Evolutionary conservation across 2,888 invertebrate species (phyloP), one percentile per base, ranked within the genome.

Genomic region (Ornithoptera priamus): DNA sequence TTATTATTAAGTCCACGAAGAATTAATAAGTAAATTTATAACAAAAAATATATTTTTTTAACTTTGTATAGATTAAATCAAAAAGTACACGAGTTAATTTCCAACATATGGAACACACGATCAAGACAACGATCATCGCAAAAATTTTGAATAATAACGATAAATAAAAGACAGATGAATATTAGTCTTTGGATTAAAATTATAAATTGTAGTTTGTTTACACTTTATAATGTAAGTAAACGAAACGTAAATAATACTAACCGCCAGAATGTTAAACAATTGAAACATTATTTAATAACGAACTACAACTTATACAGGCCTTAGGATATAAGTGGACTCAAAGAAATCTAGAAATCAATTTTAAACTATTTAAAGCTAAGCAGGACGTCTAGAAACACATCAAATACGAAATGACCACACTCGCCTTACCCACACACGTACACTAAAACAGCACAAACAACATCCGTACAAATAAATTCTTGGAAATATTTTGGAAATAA

Each of bases 351-450:
- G 72, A 81, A 78, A 79, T 75, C 76, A 75, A 79, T 76, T 77
- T 81, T 84, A 84, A 83, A 84, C 81, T 86, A 89, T 87, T 90
- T 91, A 91, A 90, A 91, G 91, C 91, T 91, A 87, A 85, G 83
- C 87, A 85, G 89, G 89, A 90, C 89, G 88, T 82, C 85, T 84
- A 85, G 78, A 84, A 80, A 85, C 80, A 81, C 75, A 79, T 80
- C 81, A 78, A 82, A 79, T 78, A 77, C 75, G 82, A 39, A 46
- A 80, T 80, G 81, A 50, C 58, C 36, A 58, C 57, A 80, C 81
- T 81, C 82, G 83, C 82, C 78, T 81, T 81, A 81, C 78, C 78
- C 78, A 79, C 83, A 81, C 79, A 80, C 78, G 58, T 77, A 46
- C 75, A 76, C 78, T 79, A 79, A 77, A 78, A 46, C 46, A 76